A percentile compares a stretch with the other conserved stretches of the same genome.
These are phyloP conservation scores for Sitophilus oryzae DNA, from an alignment of 1,140 invertebrate genomes.

Conservation along the genomic window DNA sequence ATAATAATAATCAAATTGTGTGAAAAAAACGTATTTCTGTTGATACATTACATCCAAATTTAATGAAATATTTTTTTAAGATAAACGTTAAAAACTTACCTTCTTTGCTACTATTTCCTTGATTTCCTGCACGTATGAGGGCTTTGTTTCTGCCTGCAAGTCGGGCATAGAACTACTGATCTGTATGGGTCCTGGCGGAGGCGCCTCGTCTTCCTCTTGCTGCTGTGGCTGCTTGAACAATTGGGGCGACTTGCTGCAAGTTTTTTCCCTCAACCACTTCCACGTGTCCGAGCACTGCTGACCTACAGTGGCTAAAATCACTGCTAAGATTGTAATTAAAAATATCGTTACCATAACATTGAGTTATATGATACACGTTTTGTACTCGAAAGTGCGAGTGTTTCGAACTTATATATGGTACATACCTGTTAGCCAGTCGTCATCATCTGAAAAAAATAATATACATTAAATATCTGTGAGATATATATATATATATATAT, in stretches of 20 bases:
- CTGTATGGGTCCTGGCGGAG: constrained; percentile 59
- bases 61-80: no score
- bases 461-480: no score
- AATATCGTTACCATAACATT: constrained; percentile 15
- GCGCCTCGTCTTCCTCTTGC: constrained; percentile 51
- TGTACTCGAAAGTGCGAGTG: no score
- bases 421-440: constrained; percentile 27
- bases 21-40: no score
- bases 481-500: no score
- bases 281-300: constrained; percentile 65
- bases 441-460: constrained; percentile 21
- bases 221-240: constrained; percentile 27
- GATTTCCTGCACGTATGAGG: constrained; percentile 65
- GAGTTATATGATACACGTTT: no score
- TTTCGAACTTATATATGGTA: no score
- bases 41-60: no score
- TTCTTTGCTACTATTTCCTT: constrained; percentile 59
- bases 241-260: constrained; percentile 45
- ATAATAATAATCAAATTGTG: no score
- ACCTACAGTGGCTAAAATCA: constrained; percentile 60
- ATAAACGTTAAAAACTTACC: no score
- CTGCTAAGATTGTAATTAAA: constrained; percentile 52
- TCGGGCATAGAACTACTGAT: constrained; percentile 71
- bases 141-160: constrained; percentile 61
- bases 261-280: constrained; percentile 58